Evolutionary conservation across 2,113 vertebrate genomes (phyloP), one percentile per base, ranked within the genome.

Genomic region (Pycnonotus jocosus): DNA sequence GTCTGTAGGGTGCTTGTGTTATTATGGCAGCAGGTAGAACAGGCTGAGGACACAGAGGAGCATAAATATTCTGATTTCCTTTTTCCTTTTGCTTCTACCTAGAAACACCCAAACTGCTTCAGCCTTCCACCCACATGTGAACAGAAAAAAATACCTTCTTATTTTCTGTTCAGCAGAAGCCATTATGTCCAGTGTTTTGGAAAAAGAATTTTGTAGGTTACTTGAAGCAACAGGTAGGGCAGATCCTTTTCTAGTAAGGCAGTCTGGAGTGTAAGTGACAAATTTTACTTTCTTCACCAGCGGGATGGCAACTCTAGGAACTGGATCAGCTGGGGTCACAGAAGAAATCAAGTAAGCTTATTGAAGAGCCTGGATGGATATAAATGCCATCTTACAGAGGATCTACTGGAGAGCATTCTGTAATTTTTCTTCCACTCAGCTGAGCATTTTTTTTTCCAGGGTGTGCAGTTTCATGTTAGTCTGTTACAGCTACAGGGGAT

Each of bases 281-380:
- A 21, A 42, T 81, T 72, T 57, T 42, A 4, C 25, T 64, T 48
- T n/a, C 10, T n/a, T 51, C 25, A 33, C 23, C 56, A 61, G 37
- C 12, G 73, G 10, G 48, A 27, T 77, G 69, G 27, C 38, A 68
- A 4, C 23, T 68, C 10, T 38, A 66, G 53, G 44, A 31, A 61
- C 45, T 0, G 54, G 37, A 65, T 38, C 0, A 0, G 2, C 62
- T 40, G 16, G 40, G 42, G 15, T 69, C 83, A 37, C 42, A 70
- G 54, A n/a, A 30, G 48, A n/a, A 37, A 27, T 56, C 1, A 5
- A n/a, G 12, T 12, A 2, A 10, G 5, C 37, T 83, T 88, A 14
- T 58, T 76, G 47, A 50, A 65, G 15, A 80, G 24, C 40, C n/a
- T 86, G 42, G 24, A 64, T 81, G 30, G 53, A 17, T 44, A 8